Evolutionary conservation across 2,113 vertebrate species (phyloP).

Genomic region (Poeciliopsis prolifica): DNA sequence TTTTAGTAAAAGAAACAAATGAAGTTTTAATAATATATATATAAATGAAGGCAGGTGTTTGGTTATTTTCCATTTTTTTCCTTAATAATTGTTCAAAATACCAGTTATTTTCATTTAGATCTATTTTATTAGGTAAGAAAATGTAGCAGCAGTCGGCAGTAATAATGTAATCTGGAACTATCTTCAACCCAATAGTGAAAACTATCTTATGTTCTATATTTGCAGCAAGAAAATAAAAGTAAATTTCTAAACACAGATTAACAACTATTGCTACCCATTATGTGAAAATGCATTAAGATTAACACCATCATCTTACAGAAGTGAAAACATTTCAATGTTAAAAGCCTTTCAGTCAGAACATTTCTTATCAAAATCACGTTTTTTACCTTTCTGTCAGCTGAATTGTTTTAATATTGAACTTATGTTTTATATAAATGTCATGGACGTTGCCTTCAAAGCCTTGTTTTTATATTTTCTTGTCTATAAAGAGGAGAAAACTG

Average conservation of each 20-base stretch:
- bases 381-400: neutral
- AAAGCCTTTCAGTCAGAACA: constrained; percentile 1
- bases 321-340: constrained; percentile 16
- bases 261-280: neutral
- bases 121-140: too few species aligned
- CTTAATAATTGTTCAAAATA: too few species aligned
- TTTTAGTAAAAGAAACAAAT: too few species aligned
- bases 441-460: constrained; percentile 4
- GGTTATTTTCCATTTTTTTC: too few species aligned
- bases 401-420: constrained; percentile 28
- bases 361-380: constrained; percentile 13
- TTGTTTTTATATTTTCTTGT: constrained; percentile 8
- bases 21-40: too few species aligned
- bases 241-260: neutral
- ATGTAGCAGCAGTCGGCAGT: too few species aligned
- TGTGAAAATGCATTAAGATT: neutral
- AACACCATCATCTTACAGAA: constrained; percentile 5
- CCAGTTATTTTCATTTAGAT: too few species aligned
- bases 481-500: constrained; percentile 4
- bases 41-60: too few species aligned
- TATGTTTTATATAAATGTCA: constrained; percentile 3
- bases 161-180: too few species aligned
- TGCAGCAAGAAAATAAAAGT: neutral
- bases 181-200: neutral
- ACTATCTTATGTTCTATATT: neutral